These are phyloP conservation scores for Malthinus seriepunctatus DNA, from an alignment of 2,888 invertebrate genomes.

Conservation along the genomic window DNA sequence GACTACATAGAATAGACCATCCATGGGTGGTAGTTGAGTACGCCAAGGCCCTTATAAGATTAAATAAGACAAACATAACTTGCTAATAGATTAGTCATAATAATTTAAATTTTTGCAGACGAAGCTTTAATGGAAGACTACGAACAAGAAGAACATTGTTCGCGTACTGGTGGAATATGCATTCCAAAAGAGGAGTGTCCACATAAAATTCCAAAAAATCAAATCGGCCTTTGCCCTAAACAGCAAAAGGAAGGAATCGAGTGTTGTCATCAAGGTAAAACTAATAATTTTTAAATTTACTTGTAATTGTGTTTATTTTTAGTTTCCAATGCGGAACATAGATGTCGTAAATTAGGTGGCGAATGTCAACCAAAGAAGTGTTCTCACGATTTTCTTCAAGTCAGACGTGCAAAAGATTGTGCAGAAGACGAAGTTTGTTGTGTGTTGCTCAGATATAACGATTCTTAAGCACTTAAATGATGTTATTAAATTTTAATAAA, in stretches of 20 bases:
- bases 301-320: not conserved
- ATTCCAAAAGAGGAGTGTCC: conserved; percentile 34
- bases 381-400: not conserved
- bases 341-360: conserved; percentile 11
- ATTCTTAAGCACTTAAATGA: no score
- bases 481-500: no score
- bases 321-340: conserved; percentile 17
- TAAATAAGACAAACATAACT: no score
- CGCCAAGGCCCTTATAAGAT: no score
- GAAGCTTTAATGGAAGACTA: not conserved
- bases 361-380: not conserved
- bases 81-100: no score
- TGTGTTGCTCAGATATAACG: not conserved
- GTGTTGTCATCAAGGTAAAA: conserved; percentile 37
- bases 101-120: no score
- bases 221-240: conserved; percentile 31
- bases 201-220: conserved; percentile 14
- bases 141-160: not conserved
- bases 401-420: conserved; percentile 9
- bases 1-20: no score
- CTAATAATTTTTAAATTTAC: not conserved
- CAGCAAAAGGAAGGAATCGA: conserved; percentile 37
- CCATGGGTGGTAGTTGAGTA: no score
- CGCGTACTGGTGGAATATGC: conserved; percentile 32
- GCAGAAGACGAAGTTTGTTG: not conserved